Conservation (phyloP, 2,888 invertebrate genomes). For the Lymantria dispar region DNA sequence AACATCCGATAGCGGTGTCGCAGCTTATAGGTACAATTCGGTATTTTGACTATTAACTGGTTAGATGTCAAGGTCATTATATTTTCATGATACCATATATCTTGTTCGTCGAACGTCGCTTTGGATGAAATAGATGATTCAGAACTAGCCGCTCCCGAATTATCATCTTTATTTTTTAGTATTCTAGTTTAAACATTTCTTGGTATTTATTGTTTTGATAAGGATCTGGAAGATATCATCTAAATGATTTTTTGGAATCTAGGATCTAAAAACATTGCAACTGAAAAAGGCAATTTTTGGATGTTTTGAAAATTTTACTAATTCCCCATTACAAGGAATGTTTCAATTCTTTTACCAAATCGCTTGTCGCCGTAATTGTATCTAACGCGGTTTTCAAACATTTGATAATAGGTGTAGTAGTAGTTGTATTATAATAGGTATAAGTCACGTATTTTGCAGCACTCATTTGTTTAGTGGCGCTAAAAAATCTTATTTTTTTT, state of each 20-base stretch:
- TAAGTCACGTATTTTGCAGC: slow-evolving; percentile 14
- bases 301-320: slow-evolving; percentile 18
- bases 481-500: slow-evolving; percentile 5
- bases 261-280: slow-evolving; percentile 13
- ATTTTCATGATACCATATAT: slow-evolving; percentile 16
- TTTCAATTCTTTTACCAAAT: too few species aligned
- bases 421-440: too few species aligned
- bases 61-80: too few species aligned
- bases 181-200: slow-evolving; percentile 10
- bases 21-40: too few species aligned
- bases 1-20: too few species aligned
- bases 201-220: slow-evolving; percentile 21
- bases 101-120: slow-evolving; percentile 12
- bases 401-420: slow-evolving; percentile 10
- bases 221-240: too few species aligned
- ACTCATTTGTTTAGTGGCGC: slow-evolving; percentile 10
- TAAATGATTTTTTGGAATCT: slow-evolving; percentile 16
- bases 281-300: too few species aligned
- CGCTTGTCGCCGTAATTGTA: too few species aligned
- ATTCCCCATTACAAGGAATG: slow-evolving; percentile 13
- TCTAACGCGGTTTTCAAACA: slow-evolving; percentile 11
- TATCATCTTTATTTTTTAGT: slow-evolving; percentile 10
- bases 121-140: slow-evolving; percentile 13
- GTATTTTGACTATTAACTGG: too few species aligned
- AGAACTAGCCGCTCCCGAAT: slow-evolving; percentile 10